Evolutionary conservation across 2,797 vertebrate species (phyloP), one percentile per base, ranked within the genome.

Genomic region (Florisuga fusca): DNA sequence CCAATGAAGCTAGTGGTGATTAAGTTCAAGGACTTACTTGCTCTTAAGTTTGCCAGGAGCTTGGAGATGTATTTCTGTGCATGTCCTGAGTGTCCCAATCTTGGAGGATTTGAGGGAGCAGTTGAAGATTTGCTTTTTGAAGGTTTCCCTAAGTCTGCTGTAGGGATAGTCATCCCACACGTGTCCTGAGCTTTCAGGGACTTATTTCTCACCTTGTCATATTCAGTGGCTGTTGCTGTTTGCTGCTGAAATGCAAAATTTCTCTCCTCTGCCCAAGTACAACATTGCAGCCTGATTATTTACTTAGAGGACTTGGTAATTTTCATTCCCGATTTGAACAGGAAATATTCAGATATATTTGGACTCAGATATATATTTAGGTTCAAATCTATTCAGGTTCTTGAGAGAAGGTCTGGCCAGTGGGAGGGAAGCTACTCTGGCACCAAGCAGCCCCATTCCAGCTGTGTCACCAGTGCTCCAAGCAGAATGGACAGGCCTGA

Each of bases 231-330:
- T 69, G 34, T 41, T 75, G 27, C 5, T 43, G n/a, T 80, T 88
- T 73, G 38, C 64, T 75, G 29, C 15, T 25, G 45, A 64, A 74
- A 62, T 12, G 38, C 9, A 54, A 58, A 87, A 89, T 59, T 84
- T 31, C 14, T 62, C 25, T 67, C 31, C 31, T 41, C 29, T 69
- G 31, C 22, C 55, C 0, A 0, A 69, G 67, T 6, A 13, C 61
- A 45, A 11, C 20, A 1, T 3, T 15, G 54, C 27, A 66, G 59
- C 26, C 25, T 25, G 43, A n/a, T 62, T 45, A 38, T 59, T 90
- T 54, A 26, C 23, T 36, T 54, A 57, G 31, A 50, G 14, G 25
- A n/a, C 34, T 27, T 38, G 20, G 23, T 48, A 53, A 41, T 67
- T 59, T 79, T 76, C 5, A 27, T 67, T 72, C 18, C 7, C 4